phyloP scores from a whole-genome alignment of 2,113 vertebrate genomes.

The Spea bombifrons region DNA sequence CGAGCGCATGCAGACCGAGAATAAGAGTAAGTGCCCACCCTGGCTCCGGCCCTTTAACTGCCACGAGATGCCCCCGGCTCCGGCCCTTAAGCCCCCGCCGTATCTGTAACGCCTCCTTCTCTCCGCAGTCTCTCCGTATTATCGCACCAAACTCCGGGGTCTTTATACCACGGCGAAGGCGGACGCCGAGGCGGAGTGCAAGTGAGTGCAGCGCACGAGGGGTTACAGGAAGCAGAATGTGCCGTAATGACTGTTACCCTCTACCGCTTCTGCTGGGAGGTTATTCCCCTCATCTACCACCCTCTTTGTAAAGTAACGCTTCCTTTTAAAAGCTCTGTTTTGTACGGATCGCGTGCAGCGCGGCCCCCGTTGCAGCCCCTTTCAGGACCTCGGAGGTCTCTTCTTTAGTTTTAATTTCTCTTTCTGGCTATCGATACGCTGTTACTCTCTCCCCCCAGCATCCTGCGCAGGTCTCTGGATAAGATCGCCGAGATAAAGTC shows the following conservation, averaged over 20 bases:
- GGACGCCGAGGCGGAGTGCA: slow-evolving; percentile 87
- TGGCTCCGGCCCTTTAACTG: too few relatives aligned
- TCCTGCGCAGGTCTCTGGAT: slow-evolving; percentile 82
- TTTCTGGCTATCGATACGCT: neutral
- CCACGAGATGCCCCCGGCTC: too few relatives aligned
- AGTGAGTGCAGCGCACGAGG: slow-evolving; percentile 59
- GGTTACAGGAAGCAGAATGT: too few relatives aligned
- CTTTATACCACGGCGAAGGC: slow-evolving; percentile 89
- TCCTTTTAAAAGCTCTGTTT: too few relatives aligned
- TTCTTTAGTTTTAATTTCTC: too few relatives aligned
- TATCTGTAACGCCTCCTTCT: neutral
- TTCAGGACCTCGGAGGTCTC: neutral
- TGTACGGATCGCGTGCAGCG: neutral
- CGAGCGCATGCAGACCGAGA: slow-evolving; percentile 90
- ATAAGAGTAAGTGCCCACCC: slow-evolving; percentile 76
- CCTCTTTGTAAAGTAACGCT: too few relatives aligned
- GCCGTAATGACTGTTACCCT: too few relatives aligned
- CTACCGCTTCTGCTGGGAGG: too few relatives aligned
- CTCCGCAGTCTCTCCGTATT: slow-evolving; percentile 82
- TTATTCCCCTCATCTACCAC: too few relatives aligned
- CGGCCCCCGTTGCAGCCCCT: neutral
- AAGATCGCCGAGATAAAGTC: slow-evolving; percentile 92
- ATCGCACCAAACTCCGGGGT: slow-evolving; percentile 85
- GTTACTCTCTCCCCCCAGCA: slow-evolving; percentile 59
- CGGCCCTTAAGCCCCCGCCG: too few relatives aligned